Evolutionary conservation across 1,140 invertebrate genomes (phyloP).

Genomic region (Oreohelix idahoensis): DNA sequence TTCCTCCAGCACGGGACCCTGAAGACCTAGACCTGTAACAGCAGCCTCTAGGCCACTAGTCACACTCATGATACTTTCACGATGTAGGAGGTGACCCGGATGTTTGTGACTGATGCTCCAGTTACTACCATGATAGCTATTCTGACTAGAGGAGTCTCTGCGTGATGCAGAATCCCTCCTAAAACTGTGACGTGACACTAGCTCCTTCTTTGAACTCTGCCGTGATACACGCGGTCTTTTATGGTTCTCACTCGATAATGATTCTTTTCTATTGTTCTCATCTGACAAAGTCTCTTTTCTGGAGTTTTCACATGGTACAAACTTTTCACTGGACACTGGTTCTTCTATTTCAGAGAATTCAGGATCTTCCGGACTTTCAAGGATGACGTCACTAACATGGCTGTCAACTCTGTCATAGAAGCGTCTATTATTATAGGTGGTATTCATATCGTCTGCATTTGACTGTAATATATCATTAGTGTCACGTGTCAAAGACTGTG

Average conservation of each 20-base stretch:
- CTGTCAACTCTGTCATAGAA: neutral
- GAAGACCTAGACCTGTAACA: neutral
- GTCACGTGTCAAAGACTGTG: neutral
- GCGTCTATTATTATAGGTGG: neutral
- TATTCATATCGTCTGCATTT: neutral
- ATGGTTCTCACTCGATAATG: neutral
- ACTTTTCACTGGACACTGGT: neutral
- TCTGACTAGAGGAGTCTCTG: neutral
- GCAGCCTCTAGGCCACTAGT: neutral
- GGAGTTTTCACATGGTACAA: neutral
- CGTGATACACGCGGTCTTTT: neutral
- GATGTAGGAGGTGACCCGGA: neutral
- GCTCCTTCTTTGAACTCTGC: neutral
- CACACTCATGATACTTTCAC: neutral
- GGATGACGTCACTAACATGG: neutral
- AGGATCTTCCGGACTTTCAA: neutral
- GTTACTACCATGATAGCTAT: neutral
- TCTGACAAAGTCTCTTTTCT: neutral
- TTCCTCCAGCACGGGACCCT: neutral
- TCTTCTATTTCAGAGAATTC: neutral
- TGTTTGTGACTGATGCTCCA: neutral
- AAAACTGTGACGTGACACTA: neutral
- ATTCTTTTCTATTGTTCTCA: neutral
- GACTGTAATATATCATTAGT: neutral
- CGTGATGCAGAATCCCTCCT: neutral